Evolutionary conservation across 2,113 vertebrate genomes (phyloP).

Genomic region (Spheniscus mendiculus): DNA sequence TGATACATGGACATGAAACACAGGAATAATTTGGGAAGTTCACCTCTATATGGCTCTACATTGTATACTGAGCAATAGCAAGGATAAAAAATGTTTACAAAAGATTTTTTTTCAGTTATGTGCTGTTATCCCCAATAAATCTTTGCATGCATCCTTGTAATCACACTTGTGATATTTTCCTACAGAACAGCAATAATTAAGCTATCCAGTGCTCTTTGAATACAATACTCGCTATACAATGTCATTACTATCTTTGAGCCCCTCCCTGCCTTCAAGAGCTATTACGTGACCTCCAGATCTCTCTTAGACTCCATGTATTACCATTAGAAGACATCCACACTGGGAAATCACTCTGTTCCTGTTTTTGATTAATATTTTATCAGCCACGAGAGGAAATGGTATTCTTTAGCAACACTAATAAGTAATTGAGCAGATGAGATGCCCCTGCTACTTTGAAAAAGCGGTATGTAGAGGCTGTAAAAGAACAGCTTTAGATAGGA

Average conservation of each 20-base stretch:
- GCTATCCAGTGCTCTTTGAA: neutral
- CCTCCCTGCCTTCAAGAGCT: constrained; percentile 80
- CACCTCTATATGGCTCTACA: rapidly evolving
- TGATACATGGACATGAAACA: neutral
- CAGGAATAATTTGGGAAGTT: neutral
- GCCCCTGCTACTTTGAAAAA: constrained; percentile 64
- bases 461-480: constrained; percentile 18
- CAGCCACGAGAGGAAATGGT: constrained; percentile 90
- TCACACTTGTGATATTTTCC: neutral
- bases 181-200: neutral
- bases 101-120: neutral
- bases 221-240: constrained; percentile 46
- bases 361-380: constrained; percentile 97
- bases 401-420: constrained; percentile 92
- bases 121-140: neutral
- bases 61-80: neutral
- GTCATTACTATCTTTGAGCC: constrained; percentile 77
- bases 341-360: constrained; percentile 90
- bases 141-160: neutral
- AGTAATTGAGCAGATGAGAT: constrained; percentile 86
- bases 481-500: constrained; percentile 12
- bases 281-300: constrained; percentile 87
- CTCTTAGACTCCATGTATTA: constrained; percentile 81
- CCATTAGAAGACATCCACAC: constrained; percentile 89
- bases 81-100: neutral